A percentile compares a stretch with the other conserved stretches of the same genome.
phyloP scores from a whole-genome alignment of 2,113 vertebrate species.

The Glaucidium brasilianum region DNA sequence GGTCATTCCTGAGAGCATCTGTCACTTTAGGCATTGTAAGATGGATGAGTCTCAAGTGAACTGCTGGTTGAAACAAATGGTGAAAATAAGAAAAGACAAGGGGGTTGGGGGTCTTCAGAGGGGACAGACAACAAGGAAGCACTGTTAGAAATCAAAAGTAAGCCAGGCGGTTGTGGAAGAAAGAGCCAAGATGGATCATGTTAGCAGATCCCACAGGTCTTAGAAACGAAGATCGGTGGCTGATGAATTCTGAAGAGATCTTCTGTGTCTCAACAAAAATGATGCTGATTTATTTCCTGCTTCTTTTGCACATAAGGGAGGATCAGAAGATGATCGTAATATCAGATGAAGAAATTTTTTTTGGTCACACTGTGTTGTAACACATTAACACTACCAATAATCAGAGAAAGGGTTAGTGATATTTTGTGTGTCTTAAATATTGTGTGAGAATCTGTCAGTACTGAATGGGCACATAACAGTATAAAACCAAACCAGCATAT shows the following conservation, averaged over 20 bases:
- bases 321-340: neutral
- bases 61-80: conserved; percentile 96
- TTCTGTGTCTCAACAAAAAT: conserved; percentile 36
- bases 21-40: conserved; percentile 91
- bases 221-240: conserved; percentile 3
- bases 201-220: conserved; percentile 45
- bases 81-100: conserved; percentile 85
- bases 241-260: conserved; percentile 31
- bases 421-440: neutral
- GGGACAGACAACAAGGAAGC: conserved; percentile 79
- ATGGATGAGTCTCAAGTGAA: conserved; percentile 95
- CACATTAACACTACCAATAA: neutral
- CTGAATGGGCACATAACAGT: fast-evolving
- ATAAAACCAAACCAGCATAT: neutral
- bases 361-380: neutral
- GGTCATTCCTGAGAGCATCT: conserved; percentile 90
- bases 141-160: conserved; percentile 80
- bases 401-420: neutral
- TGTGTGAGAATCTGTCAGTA: neutral
- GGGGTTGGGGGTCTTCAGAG: conserved; percentile 68
- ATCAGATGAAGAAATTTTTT: neutral
- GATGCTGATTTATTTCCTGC: conserved; percentile 1
- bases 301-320: neutral
- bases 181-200: conserved; percentile 64
- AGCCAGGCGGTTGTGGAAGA: conserved; percentile 67